These are phyloP conservation scores for Malurus splendens DNA, from an alignment of 2,797 vertebrate genomes.

Conservation along the genomic window DNA sequence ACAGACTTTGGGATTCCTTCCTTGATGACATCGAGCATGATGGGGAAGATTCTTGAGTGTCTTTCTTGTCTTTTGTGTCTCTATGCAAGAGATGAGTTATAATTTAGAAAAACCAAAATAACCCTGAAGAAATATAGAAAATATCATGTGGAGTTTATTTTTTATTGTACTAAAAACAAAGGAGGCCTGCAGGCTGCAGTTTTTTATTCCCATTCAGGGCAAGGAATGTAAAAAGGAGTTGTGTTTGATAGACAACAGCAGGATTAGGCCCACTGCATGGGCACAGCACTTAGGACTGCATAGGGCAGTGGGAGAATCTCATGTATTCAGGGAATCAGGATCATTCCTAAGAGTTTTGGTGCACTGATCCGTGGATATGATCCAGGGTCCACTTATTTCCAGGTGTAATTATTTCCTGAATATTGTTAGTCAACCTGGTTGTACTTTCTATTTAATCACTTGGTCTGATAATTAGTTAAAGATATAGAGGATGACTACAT, in stretches of 20 bases:
- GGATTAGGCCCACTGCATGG: background rate
- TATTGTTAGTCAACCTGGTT: background rate
- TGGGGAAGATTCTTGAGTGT: background rate
- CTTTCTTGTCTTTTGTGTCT: background rate
- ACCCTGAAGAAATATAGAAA: background rate
- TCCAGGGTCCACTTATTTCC: background rate
- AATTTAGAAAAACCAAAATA: background rate
- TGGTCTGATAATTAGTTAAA: background rate
- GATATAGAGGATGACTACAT: background rate
- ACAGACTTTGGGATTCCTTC: background rate
- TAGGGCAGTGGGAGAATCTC: background rate
- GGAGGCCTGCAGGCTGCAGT: background rate
- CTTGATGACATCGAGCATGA: background rate
- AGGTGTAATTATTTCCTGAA: background rate
- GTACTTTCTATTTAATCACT: background rate
- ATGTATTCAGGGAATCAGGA: background rate
- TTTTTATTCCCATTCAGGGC: background rate
- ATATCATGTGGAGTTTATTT: background rate
- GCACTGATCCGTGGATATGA: background rate
- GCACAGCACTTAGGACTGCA: background rate
- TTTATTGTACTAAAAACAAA: background rate
- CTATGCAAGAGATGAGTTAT: background rate
- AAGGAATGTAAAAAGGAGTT: background rate
- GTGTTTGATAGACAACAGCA: background rate
- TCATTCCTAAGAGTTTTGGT: background rate